phyloP scores from a whole-genome alignment of 2,888 invertebrate genomes.

The Eristalis arbustorum region DNA sequence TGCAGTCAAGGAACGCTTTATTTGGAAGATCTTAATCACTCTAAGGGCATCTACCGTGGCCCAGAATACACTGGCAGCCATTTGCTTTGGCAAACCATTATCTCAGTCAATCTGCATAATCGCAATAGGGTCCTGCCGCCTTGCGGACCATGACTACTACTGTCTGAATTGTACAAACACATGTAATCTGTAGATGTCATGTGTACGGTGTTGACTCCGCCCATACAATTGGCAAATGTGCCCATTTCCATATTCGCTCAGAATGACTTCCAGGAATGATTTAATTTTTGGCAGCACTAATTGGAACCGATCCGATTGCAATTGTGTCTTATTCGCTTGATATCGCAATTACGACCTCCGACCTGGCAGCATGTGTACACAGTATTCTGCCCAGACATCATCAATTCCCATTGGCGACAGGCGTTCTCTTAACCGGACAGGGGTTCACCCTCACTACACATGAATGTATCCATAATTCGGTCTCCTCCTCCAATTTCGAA shows the following conservation, averaged over 20 bases:
- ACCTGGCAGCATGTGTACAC: neutral
- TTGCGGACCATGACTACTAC: neutral
- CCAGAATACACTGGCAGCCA: too few species aligned
- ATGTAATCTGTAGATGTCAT: neutral
- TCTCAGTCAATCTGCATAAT: too few species aligned
- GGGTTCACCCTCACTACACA: neutral
- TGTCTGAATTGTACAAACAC: neutral
- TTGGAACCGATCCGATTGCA: constrained; percentile 38
- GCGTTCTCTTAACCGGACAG: neutral
- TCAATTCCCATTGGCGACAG: constrained; percentile 41
- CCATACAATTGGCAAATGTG: constrained; percentile 52
- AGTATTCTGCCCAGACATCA: constrained; percentile 42
- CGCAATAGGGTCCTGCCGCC: too few species aligned
- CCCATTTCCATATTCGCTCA: constrained; percentile 42
- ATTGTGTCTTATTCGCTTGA: constrained; percentile 18
- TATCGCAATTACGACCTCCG: constrained; percentile 32
- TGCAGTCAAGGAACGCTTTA: too few species aligned
- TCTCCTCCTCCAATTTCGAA: neutral
- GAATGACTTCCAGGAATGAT: constrained; percentile 49
- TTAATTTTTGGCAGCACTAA: constrained; percentile 65
- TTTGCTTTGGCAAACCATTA: too few species aligned
- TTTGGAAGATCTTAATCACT: too few species aligned
- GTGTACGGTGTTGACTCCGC: neutral
- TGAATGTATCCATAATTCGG: neutral
- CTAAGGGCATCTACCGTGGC: too few species aligned